phyloP scores from a whole-genome alignment of 2,888 invertebrate genomes.

The Lepidocyrtinus sp. region DNA sequence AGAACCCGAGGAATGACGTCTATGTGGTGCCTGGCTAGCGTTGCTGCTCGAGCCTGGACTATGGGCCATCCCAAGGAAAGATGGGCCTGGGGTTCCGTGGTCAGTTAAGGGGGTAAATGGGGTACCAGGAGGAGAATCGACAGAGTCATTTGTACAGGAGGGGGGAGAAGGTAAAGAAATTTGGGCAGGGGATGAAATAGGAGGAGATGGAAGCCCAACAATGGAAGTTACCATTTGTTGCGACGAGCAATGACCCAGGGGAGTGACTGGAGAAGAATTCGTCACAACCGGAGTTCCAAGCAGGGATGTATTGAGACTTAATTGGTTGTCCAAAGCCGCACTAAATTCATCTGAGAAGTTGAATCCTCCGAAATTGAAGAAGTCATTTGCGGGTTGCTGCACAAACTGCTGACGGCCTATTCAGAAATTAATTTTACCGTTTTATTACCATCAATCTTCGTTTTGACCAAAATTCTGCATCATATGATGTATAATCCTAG shows the following conservation, averaged over 20 bases:
- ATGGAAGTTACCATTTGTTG: constrained; percentile 70
- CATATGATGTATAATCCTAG: too few relatives aligned
- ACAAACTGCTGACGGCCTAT: constrained; percentile 69
- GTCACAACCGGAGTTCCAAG: constrained; percentile 63
- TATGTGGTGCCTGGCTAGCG: constrained; percentile 60
- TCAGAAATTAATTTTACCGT: too few relatives aligned
- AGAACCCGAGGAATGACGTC: constrained; percentile 67
- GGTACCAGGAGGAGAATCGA: constrained; percentile 66
- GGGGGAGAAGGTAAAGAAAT: constrained; percentile 68
- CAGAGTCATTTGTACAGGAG: constrained; percentile 63
- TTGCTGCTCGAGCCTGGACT: constrained; percentile 65
- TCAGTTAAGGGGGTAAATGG: constrained; percentile 62
- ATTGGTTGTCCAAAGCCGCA: constrained; percentile 70
- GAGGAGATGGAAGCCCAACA: constrained; percentile 68
- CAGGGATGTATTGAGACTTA: constrained; percentile 68
- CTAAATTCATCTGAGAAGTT: constrained; percentile 70
- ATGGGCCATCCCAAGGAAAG: constrained; percentile 58
- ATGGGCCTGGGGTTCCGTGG: constrained; percentile 57
- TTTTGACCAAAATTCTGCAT: too few relatives aligned
- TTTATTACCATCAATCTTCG: too few relatives aligned
- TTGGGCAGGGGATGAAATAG: constrained; percentile 59
- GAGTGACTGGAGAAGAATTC: constrained; percentile 57
- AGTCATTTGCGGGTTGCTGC: constrained; percentile 69
- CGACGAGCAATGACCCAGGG: constrained; percentile 65
- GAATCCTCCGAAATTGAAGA: constrained; percentile 69